Percentiles rank a stretch among this genome's conserved stretches.
These are phyloP conservation scores for Nyctalus aviator DNA, from an alignment of 2,797 vertebrate genomes.

Conservation along the genomic window DNA sequence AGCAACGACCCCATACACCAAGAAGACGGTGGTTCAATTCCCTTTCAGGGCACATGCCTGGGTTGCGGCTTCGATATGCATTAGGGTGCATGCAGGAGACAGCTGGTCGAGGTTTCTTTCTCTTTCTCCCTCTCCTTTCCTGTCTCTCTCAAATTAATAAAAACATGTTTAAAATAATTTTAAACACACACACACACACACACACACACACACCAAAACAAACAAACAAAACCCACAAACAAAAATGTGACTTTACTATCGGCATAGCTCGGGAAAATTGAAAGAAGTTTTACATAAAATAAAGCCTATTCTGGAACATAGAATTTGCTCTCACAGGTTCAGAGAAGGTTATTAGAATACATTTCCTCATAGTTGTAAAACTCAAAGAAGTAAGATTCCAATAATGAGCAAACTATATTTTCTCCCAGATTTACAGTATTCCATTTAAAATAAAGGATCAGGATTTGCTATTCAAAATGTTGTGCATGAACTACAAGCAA, in stretches of 20 bases:
- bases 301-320: background rate
- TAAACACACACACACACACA: no score
- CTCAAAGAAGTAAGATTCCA: background rate
- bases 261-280: background rate
- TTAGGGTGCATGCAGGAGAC: no score
- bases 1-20: no score
- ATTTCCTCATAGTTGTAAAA: background rate
- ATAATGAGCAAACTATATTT: background rate
- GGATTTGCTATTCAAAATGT: background rate
- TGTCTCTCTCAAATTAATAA: no score
- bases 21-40: no score
- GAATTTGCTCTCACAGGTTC: background rate
- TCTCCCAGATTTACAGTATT: background rate
- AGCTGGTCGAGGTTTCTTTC: no score
- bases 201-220: no score
- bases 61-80: no score
- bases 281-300: background rate
- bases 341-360: background rate
- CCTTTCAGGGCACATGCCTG: no score
- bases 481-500: background rate
- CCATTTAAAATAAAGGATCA: background rate
- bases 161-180: no score
- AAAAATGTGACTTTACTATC: background rate
- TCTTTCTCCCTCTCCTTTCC: no score
- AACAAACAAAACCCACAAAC: background rate